Evolutionary conservation across 2,888 invertebrate genomes (phyloP).

Genomic region (Caenorhabditis sp.): DNA sequence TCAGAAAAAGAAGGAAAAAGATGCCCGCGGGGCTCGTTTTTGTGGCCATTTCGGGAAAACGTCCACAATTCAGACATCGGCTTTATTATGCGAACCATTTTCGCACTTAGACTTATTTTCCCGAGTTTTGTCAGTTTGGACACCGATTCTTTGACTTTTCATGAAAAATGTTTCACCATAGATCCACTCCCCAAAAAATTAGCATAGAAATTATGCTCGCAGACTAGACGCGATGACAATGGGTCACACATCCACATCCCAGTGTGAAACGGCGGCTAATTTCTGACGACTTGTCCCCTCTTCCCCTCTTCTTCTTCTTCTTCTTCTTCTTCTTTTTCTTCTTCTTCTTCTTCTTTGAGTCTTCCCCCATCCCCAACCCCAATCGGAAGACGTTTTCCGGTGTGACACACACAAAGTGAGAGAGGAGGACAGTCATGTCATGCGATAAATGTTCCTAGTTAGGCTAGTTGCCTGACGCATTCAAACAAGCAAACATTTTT

Average conservation of each 20-base stretch:
- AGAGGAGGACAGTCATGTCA: slow-evolving; percentile 29
- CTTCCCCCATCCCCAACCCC: neutral
- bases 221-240: neutral
- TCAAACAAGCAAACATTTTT: slow-evolving; percentile 26
- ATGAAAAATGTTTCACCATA: neutral
- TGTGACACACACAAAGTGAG: slow-evolving; percentile 14
- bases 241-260: slow-evolving; percentile 1
- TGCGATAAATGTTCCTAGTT: slow-evolving; percentile 56
- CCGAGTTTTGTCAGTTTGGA: too few relatives aligned
- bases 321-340: neutral
- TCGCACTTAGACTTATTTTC: neutral
- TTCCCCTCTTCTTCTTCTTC: neutral
- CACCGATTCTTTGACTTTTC: too few relatives aligned
- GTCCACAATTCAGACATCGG: slow-evolving; percentile 47
- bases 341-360: neutral
- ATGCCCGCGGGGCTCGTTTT: slow-evolving; percentile 60
- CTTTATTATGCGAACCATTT: slow-evolving; percentile 34
- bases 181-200: neutral
- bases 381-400: slow-evolving; percentile 47
- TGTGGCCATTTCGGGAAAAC: slow-evolving; percentile 24
- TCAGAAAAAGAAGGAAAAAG: slow-evolving; percentile 14
- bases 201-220: neutral
- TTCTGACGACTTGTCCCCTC: slow-evolving; percentile 1
- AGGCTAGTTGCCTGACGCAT: slow-evolving; percentile 30
- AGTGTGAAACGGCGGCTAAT: slow-evolving; percentile 48